Conservation (phyloP, 2,888 invertebrate species). For the Ochropacha duplaris region DNA sequence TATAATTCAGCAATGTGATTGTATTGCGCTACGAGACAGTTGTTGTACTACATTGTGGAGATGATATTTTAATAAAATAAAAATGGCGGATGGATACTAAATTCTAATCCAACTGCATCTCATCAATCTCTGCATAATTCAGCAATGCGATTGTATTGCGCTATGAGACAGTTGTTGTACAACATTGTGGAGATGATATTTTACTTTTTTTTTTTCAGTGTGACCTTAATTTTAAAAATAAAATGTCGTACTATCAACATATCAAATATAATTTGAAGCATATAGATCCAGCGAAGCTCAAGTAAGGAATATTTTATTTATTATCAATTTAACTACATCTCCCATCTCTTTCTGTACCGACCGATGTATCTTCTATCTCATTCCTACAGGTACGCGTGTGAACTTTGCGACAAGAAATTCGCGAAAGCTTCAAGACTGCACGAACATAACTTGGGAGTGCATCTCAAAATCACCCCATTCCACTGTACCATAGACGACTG, state of each 20-base stretch:
- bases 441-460: constrained; percentile 64
- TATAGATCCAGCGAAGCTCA: constrained; percentile 65
- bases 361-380: neutral
- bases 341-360: neutral
- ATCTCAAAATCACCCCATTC: constrained; percentile 59
- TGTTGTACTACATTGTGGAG: neutral
- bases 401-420: constrained; percentile 58
- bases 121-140: neutral
- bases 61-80: neutral
- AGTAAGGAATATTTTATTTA: constrained; percentile 48
- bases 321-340: neutral
- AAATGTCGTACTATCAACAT: constrained; percentile 68
- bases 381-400: constrained; percentile 49
- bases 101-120: neutral
- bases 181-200: neutral
- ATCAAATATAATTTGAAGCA: constrained; percentile 74
- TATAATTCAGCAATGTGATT: neutral
- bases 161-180: neutral
- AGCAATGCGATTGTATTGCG: neutral
- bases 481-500: constrained; percentile 50
- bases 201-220: constrained; percentile 50
- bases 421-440: constrained; percentile 51
- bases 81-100: neutral
- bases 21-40: neutral
- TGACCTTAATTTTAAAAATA: constrained; percentile 71